Evolutionary conservation across 2,888 invertebrate species (phyloP), one percentile per base, ranked within the genome.

Genomic region (Choreutis nemorana): DNA sequence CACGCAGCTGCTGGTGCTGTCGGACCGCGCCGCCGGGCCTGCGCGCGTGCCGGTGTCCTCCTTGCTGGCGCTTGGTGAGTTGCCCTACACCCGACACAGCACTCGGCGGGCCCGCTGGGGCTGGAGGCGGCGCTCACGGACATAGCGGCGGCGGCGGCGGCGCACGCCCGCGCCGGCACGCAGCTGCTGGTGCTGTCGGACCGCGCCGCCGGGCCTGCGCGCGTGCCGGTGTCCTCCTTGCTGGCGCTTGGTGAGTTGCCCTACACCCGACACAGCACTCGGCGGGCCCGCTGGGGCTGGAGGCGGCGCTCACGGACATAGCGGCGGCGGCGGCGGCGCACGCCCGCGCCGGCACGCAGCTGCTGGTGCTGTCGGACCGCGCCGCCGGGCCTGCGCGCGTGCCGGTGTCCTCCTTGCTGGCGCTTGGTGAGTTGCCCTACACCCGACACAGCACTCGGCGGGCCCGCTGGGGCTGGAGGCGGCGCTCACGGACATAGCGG

Each of bases 111-210:
- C 67, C 83, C 2, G 62, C 66, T 12, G 92, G n/a, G 91, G 1
- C 81, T 94, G 36, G 50, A 84, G 23, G 83, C 85, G 11, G 87
- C 90, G 26, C 71, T 96, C 28, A 83, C 90, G 42, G 73, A 84
- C 24, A 84, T 94, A 32, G 91, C 91, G 52, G 79, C 85, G 8
- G 89, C 94, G 57, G 91, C 94, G 1, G 85, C 86, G 39, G 66
- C 82, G 29, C 93, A 93, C 2, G 91, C 90, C 6, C 77, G 79
- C 28, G 77, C 81, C 27, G 88, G 87, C 8, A 90, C 87, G 65
- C 89, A 92, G 56, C 72, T 95, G n/a, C 75, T 95, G 23, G 81
- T 95, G 22, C 63, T 95, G 14, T 90, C 91, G 3, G 94, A 95
- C 57, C 67, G 86, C 23, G 65, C 64, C 32, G 82, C 72, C 8